Conservation (phyloP, 30 jellyfish, hydroid and myxozoan genomes). For the Aurelia aurita complex sp. Pacific region DNA sequence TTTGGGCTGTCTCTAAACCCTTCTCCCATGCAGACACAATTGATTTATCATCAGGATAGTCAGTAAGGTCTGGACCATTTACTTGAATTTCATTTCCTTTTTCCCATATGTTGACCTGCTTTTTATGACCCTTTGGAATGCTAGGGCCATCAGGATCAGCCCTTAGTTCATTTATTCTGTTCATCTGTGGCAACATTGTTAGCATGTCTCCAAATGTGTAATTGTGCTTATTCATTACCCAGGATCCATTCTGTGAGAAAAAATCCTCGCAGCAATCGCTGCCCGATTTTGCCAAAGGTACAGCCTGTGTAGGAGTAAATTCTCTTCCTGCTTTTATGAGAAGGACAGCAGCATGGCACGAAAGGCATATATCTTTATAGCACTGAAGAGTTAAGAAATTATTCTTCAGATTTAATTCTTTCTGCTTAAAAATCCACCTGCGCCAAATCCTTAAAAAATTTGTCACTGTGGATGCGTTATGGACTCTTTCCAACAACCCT, state of each 20-base stretch:
- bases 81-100: background rate
- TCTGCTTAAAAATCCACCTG: background rate
- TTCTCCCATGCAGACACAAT: too few species aligned
- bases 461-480: background rate
- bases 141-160: constrained; percentile 8
- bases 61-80: too few species aligned
- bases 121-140: background rate
- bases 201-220: background rate
- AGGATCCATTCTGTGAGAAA: background rate
- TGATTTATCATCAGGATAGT: too few species aligned
- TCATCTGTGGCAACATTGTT: background rate
- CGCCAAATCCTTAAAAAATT: constrained; percentile 1
- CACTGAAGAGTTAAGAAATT: background rate
- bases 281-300: background rate
- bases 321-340: constrained; percentile 1
- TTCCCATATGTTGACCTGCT: constrained; percentile 1
- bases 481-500: background rate
- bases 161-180: background rate
- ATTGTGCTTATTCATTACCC: constrained; percentile 8
- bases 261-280: background rate
- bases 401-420: background rate
- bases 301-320: background rate
- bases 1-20: too few species aligned
- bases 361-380: background rate
- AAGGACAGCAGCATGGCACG: background rate